Conservation (phyloP, 2,113 vertebrate genomes). For the Cyphomyrus discorhynchus region DNA sequence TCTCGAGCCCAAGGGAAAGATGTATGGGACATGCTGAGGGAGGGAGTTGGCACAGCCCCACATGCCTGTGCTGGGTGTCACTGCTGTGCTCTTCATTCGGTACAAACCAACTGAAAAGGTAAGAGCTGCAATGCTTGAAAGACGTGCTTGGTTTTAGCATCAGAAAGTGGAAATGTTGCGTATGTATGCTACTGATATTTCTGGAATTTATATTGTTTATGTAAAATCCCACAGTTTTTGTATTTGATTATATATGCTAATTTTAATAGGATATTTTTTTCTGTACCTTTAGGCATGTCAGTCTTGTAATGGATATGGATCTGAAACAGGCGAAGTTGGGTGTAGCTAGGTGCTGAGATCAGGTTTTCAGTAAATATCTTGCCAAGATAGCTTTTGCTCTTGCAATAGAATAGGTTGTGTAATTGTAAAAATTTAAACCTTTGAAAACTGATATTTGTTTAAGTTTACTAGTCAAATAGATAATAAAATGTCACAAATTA, state of each 20-base stretch:
- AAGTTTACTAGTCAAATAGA: not conserved
- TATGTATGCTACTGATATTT: not conserved
- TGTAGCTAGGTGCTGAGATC: not conserved
- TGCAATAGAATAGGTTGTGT: not conserved
- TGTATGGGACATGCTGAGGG: slow-evolving; percentile 42
- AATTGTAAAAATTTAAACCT: not conserved
- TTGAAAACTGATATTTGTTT: not conserved
- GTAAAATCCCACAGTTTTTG: not conserved
- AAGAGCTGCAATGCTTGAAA: slow-evolving; percentile 38
- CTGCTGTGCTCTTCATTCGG: slow-evolving; percentile 41
- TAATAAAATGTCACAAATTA: not conserved
- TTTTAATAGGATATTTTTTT: not conserved
- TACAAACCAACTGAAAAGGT: slow-evolving; percentile 56
- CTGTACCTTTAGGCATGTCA: not conserved
- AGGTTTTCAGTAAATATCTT: not conserved
- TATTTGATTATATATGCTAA: not conserved
- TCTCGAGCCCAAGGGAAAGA: slow-evolving; percentile 22
- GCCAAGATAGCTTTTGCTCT: not conserved
- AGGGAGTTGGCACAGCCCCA: slow-evolving; percentile 35
- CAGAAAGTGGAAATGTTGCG: not conserved
- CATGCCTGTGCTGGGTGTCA: slow-evolving; percentile 32
- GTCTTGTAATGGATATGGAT: not conserved
- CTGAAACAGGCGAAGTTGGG: not conserved
- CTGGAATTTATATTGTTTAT: not conserved
- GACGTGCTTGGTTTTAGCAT: not conserved